Percentiles rank a stretch among this genome's conserved stretches.
phyloP scores from a whole-genome alignment of 2,797 vertebrate species.

The Nyctibius grandis region DNA sequence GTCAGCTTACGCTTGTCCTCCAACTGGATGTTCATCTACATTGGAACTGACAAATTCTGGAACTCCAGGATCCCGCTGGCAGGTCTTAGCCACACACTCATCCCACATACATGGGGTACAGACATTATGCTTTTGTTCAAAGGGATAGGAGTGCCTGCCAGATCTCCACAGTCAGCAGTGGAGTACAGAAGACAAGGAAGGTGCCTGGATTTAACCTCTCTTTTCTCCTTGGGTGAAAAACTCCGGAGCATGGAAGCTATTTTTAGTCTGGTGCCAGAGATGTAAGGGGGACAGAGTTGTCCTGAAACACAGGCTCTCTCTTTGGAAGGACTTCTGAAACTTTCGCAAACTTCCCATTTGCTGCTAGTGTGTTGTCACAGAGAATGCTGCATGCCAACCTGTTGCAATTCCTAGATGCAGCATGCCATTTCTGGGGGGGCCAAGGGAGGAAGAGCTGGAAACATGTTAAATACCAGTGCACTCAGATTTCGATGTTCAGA shows the following conservation, averaged over 20 bases:
- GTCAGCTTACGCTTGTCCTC: neutral
- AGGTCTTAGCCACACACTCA: neutral
- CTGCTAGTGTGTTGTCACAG: neutral
- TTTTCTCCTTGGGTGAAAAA: neutral
- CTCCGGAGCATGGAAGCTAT: neutral
- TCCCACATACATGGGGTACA: rapidly evolving
- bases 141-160: neutral
- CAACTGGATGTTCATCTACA: neutral
- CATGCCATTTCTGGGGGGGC: neutral
- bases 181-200: neutral
- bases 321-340: neutral
- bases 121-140: neutral
- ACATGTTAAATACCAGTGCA: neutral
- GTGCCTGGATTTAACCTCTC: neutral
- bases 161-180: neutral
- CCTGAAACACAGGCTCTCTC: neutral
- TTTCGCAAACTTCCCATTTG: neutral
- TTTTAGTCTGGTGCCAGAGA: neutral
- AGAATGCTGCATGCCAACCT: neutral
- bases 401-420: neutral
- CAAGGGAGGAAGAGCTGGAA: neutral
- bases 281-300: neutral
- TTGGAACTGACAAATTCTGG: neutral
- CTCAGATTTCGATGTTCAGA: neutral
- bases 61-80: neutral